Conservation (phyloP, 2,797 vertebrate genomes). For the Carapus acus region DNA sequence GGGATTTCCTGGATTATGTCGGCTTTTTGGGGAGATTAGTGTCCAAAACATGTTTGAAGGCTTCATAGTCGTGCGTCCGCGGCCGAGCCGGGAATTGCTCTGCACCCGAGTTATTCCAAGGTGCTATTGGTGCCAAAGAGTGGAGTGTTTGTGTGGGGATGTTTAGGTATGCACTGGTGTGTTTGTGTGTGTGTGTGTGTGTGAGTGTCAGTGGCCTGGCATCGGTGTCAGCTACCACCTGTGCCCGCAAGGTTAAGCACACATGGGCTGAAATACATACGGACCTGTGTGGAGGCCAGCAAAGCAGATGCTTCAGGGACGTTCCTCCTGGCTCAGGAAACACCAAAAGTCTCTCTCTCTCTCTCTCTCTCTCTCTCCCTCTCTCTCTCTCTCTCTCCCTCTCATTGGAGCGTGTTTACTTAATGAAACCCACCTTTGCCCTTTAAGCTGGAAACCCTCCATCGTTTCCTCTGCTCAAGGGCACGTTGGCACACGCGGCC, state of each 20-base stretch:
- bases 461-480: constrained; percentile 22
- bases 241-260: constrained; percentile 28
- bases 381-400: constrained; percentile 22
- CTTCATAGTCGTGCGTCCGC: too few relatives aligned
- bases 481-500: constrained; percentile 23
- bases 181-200: constrained; percentile 2
- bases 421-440: constrained; percentile 18
- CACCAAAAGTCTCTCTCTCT: too few relatives aligned
- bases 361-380: constrained; percentile 7
- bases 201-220: constrained; percentile 9
- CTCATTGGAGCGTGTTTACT: constrained; percentile 24
- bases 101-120: too few relatives aligned
- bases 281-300: constrained; percentile 21
- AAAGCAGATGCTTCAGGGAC: constrained; percentile 39
- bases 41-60: too few relatives aligned
- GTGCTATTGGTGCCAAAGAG: too few relatives aligned
- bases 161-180: background rate
- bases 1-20: too few relatives aligned
- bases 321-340: constrained; percentile 37
- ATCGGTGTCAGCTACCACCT: constrained; percentile 15
- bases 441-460: constrained; percentile 36
- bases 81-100: too few relatives aligned
- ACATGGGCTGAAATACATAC: constrained; percentile 26
- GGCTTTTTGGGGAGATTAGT: too few relatives aligned
- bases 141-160: background rate